Conservation (phyloP, 2,888 invertebrate species). For the Caenorhabditis sp. region DNA sequence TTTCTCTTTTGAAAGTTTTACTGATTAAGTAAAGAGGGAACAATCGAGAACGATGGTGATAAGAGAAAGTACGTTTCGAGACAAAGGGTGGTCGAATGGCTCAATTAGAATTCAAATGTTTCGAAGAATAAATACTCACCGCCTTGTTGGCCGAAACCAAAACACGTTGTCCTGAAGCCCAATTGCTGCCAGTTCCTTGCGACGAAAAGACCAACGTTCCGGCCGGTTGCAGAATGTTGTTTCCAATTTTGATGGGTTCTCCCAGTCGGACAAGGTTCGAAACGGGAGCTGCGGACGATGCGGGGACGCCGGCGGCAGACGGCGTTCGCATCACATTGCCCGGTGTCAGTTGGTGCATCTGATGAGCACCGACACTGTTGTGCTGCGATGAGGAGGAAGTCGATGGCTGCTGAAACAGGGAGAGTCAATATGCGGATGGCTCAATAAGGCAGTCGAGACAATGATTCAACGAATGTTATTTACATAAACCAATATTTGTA, state of each 20-base stretch:
- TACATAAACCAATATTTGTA: conserved; percentile 33
- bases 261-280: conserved; percentile 13
- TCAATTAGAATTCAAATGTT: too few species aligned
- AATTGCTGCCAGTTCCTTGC: conserved; percentile 2
- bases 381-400: conserved; percentile 36
- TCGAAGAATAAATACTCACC: conserved; percentile 15
- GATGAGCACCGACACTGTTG: background rate
- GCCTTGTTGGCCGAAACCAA: conserved; percentile 12
- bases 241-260: conserved; percentile 31
- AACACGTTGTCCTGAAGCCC: conserved; percentile 7
- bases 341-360: background rate
- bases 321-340: conserved; percentile 20
- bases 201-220: conserved; percentile 44
- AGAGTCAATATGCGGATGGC: background rate
- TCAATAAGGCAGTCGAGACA: too few species aligned
- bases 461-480: background rate
- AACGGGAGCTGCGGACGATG: background rate
- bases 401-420: conserved; percentile 14
- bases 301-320: background rate
- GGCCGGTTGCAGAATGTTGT: conserved; percentile 46
- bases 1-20: background rate
- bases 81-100: background rate
- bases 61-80: background rate
- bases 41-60: background rate
- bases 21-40: background rate